Percentiles rank a stretch among this genome's conserved stretches.
Conservation (phyloP, 2,888 invertebrate species). For the Philaethria dido region DNA sequence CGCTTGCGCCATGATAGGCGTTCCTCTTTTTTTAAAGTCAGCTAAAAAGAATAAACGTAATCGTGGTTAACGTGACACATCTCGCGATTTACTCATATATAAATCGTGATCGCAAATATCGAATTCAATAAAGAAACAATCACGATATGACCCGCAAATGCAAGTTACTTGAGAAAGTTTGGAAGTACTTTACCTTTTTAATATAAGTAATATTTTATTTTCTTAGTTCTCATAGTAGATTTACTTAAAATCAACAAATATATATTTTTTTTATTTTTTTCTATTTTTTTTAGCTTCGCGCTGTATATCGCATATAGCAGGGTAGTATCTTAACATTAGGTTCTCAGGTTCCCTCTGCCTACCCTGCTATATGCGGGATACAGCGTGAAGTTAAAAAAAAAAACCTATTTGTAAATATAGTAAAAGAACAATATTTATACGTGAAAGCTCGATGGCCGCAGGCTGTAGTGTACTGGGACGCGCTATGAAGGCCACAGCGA, state of each 20-base stretch:
- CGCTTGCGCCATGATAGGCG: too few species aligned
- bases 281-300: too few species aligned
- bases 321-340: too few species aligned
- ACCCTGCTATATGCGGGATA: too few species aligned
- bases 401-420: too few species aligned
- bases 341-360: too few species aligned
- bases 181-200: background rate
- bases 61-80: conserved; percentile 18
- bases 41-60: background rate
- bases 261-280: too few species aligned
- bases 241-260: too few species aligned
- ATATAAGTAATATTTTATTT: background rate
- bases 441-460: conserved; percentile 65
- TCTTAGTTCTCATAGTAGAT: too few species aligned
- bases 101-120: conserved; percentile 28
- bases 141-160: conserved; percentile 31
- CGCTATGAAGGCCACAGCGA: conserved; percentile 74
- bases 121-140: conserved; percentile 33
- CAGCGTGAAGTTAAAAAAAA: too few species aligned
- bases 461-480: conserved; percentile 62
- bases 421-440: conserved; percentile 36
- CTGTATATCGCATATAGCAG: too few species aligned
- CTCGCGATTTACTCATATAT: conserved; percentile 14
- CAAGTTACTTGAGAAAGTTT: conserved; percentile 23
- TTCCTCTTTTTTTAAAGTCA: too few species aligned